Evolutionary conservation across 2,888 invertebrate species (phyloP).

Genomic region (Luffia ferchaultella): DNA sequence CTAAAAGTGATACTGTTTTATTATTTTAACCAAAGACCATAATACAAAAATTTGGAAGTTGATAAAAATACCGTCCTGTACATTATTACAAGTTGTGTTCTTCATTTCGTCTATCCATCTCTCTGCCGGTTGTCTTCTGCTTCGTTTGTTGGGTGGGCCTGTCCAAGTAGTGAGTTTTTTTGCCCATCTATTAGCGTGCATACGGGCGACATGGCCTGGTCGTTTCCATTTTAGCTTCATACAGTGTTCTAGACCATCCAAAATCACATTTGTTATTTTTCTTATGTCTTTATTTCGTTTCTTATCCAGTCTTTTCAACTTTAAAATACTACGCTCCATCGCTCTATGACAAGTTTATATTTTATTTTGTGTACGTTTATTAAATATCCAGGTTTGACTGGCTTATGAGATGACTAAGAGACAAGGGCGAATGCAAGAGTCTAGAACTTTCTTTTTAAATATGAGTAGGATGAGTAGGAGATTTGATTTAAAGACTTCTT

Average conservation of each 20-base stretch:
- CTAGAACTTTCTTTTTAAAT: conserved; percentile 4
- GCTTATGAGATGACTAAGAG: conserved; percentile 8
- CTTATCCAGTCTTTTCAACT: conserved; percentile 1
- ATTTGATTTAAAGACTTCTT: conserved; percentile 6
- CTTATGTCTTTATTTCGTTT: not conserved
- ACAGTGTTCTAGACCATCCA: not conserved
- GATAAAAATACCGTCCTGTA: too few relatives aligned
- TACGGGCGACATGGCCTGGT: not conserved
- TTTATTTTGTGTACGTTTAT: conserved; percentile 3
- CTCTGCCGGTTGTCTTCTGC: not conserved
- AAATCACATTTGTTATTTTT: not conserved
- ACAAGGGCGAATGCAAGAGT: conserved; percentile 5
- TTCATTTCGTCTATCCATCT: not conserved
- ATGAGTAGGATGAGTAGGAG: conserved; percentile 5
- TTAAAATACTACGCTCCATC: conserved; percentile 8
- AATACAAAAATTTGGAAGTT: too few relatives aligned
- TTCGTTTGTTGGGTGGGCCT: not conserved
- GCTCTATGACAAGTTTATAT: conserved; percentile 5
- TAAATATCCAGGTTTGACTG: conserved; percentile 9
- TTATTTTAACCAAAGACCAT: too few relatives aligned
- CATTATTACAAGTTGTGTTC: too few relatives aligned
- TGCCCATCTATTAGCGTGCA: not conserved
- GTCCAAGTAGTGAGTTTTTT: not conserved
- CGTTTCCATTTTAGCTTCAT: not conserved
- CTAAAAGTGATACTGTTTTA: too few relatives aligned